Base-by-base conservation (phyloP, 2,888 invertebrate species). In the Blastobasis adustella region DNA sequence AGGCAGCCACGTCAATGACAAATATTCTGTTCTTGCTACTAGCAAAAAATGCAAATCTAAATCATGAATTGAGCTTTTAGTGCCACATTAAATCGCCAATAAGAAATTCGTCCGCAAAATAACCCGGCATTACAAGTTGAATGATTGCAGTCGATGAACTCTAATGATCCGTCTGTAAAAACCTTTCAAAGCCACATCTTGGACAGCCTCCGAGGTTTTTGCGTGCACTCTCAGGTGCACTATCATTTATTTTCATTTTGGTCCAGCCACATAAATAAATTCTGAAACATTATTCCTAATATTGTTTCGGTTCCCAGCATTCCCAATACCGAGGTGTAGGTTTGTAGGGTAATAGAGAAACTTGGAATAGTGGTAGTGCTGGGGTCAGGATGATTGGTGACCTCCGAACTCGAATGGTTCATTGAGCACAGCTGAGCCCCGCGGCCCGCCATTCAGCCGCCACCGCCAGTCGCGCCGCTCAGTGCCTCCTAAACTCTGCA, bases 321-420 rank as follows among this genome's bases (percentile, higher is more conserved):
- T 23, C 23, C 23, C 23, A 23, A 23, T 23, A 23, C 23, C 45
- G 54, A 55, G 54, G 61, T 63, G 57, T 62, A 61, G 65, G 63
- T 68, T 69, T 71, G 62, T 79, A 74, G 77, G 76, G 76, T 79
- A 74, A 72, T 78, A 74, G 78, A 76, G 81, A 81, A 81, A 81
- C 74, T 76, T 69, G 67, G 61, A 70, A 73, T 23, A 23, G 69
- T 63, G 59, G 65, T 37, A 5, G 37, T 8, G 43, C 37, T 67
- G 75, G 78, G 85, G 83, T 85, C 82, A 80, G 69, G 73, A 79
- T 78, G 74, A 76, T 71, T 67, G 70, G 73, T 75, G 84, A 85
- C 87, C 87, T 84, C 76, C 82, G 86, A 84, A 84, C 86, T 79
- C 74, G 71, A 75, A 77, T 81, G 82, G 76, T 84, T 84, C 87